Evolutionary conservation across 2,113 vertebrate species (phyloP), one percentile per base, ranked within the genome.

Genomic region (Sinocyclocheilus anophthalmus): DNA sequence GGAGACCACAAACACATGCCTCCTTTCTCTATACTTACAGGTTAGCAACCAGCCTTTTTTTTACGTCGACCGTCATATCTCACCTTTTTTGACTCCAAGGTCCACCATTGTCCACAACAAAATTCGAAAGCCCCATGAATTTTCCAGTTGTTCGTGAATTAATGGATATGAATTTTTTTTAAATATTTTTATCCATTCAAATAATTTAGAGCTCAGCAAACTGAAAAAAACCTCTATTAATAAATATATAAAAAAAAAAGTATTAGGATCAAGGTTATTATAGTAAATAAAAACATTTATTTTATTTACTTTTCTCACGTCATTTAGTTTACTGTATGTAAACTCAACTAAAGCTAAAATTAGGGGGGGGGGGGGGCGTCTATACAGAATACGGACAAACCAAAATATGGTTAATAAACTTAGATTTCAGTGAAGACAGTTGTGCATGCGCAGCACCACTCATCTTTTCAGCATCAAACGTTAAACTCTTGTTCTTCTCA

Each of bases 11-110:
- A 88, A 48, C 87, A 79, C 89, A 94, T 91, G 91, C 96, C 96
- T 69, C 96, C 96, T 73, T 96, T 97, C 94, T 96, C 95, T 59
- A 94, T 97, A 84, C 94, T 97, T 72, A 96, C 95, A 92, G 96
- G 97, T 99, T 88, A 96, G 96, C 48, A 85, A 86, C 83, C 6
- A 53, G 18, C 20, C 57, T 9, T 22, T 59, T 59, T 20, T 20
- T 18, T 6, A 37, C 2, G 10, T 22, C 2, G 18, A 0, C 30
- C 2, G n/a, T 59, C 37, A 22, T 45, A 13, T 26, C 4, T 26
- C 61, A 63, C 59, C 42, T 45, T 63, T 24, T 45, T 45, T 10
- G 42, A 13, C 11, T 65, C 61, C n/a, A 5, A 63, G n/a, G 22
- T 1, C 59, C n/a, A n/a, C 59, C 3, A 5, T 24, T n/a, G 9